Evolutionary conservation across 2,888 invertebrate genomes (phyloP).

Genomic region (Microplitis manilae): DNA sequence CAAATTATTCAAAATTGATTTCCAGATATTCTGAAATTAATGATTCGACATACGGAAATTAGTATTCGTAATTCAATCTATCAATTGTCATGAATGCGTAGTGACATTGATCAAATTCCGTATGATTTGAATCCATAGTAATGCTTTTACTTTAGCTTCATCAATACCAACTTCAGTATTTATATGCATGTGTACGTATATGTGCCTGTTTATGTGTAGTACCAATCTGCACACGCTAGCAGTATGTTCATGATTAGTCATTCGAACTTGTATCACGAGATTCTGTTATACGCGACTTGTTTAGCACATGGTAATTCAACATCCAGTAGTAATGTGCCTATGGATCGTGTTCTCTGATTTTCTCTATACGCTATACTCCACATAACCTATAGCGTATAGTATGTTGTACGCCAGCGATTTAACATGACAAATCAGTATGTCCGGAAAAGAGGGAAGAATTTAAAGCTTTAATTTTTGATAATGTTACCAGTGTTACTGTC

Average conservation of each 20-base stretch:
- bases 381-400: too few species aligned
- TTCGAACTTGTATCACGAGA: neutral
- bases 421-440: neutral
- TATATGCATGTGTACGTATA: neutral
- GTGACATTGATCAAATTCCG: neutral
- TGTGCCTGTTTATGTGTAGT: neutral
- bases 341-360: neutral
- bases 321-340: neutral
- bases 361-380: too few species aligned
- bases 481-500: neutral
- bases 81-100: neutral
- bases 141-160: neutral
- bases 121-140: neutral
- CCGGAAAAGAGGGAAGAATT: neutral
- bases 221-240: neutral
- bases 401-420: neutral
- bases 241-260: neutral
- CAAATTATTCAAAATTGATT: too few species aligned
- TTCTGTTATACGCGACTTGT: constrained; percentile 10
- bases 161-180: neutral
- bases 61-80: neutral
- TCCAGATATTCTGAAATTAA: too few species aligned
- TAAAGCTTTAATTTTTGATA: neutral
- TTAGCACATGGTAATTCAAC: constrained; percentile 16
- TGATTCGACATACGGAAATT: neutral